Evolutionary conservation across 2,888 invertebrate species (phyloP).

Genomic region (Andrena bicolor): DNA sequence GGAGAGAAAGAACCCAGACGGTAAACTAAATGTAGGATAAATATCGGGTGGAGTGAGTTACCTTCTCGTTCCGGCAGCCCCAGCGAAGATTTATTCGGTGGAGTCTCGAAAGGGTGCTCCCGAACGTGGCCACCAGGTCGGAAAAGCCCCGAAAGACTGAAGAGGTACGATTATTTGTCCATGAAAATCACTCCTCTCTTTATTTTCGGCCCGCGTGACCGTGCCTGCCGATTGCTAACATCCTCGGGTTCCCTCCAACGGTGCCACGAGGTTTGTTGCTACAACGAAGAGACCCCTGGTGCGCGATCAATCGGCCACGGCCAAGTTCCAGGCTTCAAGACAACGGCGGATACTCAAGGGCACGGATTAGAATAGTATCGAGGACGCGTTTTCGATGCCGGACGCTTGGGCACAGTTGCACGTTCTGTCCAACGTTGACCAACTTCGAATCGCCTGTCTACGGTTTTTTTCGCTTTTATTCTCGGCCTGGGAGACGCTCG

Average conservation of each 20-base stretch:
- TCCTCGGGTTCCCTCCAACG: slow-evolving; percentile 17
- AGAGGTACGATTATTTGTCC: slow-evolving; percentile 45
- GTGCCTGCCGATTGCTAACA: slow-evolving; percentile 16
- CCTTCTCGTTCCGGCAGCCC: not conserved
- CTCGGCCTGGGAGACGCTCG: not conserved
- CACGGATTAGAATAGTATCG: slow-evolving; percentile 66
- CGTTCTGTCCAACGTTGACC: not conserved
- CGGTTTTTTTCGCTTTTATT: not conserved
- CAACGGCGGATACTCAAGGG: slow-evolving; percentile 56
- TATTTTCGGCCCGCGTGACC: slow-evolving; percentile 46
- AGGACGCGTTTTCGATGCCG: slow-evolving; percentile 27
- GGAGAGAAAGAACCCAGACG: too few relatives aligned
- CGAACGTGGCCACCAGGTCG: slow-evolving; percentile 24
- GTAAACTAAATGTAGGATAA: too few relatives aligned
- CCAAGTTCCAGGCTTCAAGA: slow-evolving; percentile 62
- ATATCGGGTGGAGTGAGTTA: not conserved
- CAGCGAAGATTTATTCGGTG: not conserved
- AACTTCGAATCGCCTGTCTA: not conserved
- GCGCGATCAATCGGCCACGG: slow-evolving; percentile 66
- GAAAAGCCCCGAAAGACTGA: slow-evolving; percentile 39
- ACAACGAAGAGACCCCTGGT: slow-evolving; percentile 44
- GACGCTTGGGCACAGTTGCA: not conserved
- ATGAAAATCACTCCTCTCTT: slow-evolving; percentile 52
- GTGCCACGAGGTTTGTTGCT: slow-evolving; percentile 50
- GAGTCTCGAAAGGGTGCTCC: slow-evolving; percentile 8